Evolutionary conservation across 2,113 vertebrate genomes (phyloP).

Genomic region (Macquaria australasica): DNA sequence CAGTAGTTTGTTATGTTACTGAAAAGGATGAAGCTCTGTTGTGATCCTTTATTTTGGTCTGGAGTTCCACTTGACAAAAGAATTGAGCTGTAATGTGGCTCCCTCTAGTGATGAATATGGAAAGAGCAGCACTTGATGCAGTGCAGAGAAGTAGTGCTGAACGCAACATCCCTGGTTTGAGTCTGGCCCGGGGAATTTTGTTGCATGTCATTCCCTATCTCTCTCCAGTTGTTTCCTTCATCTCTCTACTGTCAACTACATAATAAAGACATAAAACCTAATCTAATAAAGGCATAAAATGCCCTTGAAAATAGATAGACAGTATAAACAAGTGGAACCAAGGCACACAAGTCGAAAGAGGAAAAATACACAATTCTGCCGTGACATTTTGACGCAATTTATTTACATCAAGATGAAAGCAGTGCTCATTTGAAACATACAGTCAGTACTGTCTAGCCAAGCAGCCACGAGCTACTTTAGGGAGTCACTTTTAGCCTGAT

Average conservation of each 20-base stretch:
- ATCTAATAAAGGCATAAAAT: no score
- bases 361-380: neutral
- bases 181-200: neutral
- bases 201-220: neutral
- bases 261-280: neutral
- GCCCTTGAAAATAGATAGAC: neutral
- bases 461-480: neutral
- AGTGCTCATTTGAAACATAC: neutral
- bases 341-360: neutral
- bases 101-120: constrained; percentile 68
- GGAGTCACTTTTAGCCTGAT: neutral
- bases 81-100: constrained; percentile 22
- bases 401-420: neutral
- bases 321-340: no score
- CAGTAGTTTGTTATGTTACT: neutral
- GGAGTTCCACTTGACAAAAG: neutral
- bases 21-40: neutral
- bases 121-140: neutral
- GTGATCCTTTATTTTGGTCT: neutral
- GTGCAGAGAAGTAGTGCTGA: neutral
- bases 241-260: neutral
- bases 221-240: neutral
- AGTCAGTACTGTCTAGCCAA: neutral
- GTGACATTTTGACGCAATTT: neutral
- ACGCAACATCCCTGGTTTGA: neutral